Evolutionary conservation across 2,888 invertebrate genomes (phyloP), one percentile per base, ranked within the genome.

Genomic region (Sphinx pinastri): DNA sequence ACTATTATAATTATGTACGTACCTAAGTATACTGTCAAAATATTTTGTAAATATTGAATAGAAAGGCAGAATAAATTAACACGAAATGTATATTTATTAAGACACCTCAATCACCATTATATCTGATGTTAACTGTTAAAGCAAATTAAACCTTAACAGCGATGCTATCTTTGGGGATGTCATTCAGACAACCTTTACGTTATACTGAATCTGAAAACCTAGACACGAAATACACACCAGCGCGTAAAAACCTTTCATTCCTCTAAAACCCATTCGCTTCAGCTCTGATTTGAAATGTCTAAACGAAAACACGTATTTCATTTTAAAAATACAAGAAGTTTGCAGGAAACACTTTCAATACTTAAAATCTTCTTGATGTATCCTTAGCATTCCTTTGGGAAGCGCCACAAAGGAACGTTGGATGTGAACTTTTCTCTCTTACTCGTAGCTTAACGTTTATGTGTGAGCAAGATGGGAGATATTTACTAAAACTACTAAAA

Each of bases 361-460:
- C 67, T 73, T 74, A 74, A 75, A 76, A 75, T 72, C 71, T 75
- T 57, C 58, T 67, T 71, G 71, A 74, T 71, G 68, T 52, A 78
- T 78, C 78, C 78, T 78, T 71, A 68, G 73, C 71, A 74, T 73
- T 78, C 77, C 75, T 78, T 77, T 74, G 75, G 73, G 74, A 73
- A 68, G 71, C 70, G 69, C 55, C 67, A 73, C 73, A 75, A 76
- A 73, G 74, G 73, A 70, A 68, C 63, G 72, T 73, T 60, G 66
- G 70, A 66, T 70, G 69, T 70, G 72, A 63, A 60, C 58, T 68
- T 70, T 31, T 79, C 81, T 70, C 74, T 71, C 72, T 81, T 75
- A 59, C 59, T 70, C 75, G 13, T 68, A 70, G 54, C 71, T 72
- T 73, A 67, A 60, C 49, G 52, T 31, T 59, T 66, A 71, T 54